Conservation (phyloP, 2,888 invertebrate species). For the Elysia crispata region DNA sequence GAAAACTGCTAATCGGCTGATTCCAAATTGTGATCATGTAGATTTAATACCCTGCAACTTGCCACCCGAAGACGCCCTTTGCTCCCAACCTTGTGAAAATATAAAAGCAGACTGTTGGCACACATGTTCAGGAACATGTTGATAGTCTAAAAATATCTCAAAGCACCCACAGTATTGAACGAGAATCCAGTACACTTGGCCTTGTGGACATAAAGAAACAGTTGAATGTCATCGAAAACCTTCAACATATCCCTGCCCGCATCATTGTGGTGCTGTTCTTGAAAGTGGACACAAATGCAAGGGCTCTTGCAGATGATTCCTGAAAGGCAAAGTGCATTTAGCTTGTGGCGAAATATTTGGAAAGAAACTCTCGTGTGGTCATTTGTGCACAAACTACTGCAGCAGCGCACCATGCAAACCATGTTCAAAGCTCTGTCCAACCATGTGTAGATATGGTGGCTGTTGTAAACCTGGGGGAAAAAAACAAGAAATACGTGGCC, state of each 20-base stretch:
- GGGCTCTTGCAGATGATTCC: slow-evolving; percentile 45
- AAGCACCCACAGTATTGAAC: slow-evolving; percentile 29
- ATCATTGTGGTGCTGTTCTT: slow-evolving; percentile 21
- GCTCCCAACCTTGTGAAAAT: slow-evolving; percentile 28
- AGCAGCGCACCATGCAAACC: slow-evolving; percentile 34
- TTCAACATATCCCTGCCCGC: slow-evolving; percentile 35
- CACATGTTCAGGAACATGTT: slow-evolving; percentile 45
- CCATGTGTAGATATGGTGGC: slow-evolving; percentile 26
- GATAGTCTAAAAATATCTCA: slow-evolving; percentile 42
- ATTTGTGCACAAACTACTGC: slow-evolving; percentile 35
- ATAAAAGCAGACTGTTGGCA: slow-evolving; percentile 62
- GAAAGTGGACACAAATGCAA: slow-evolving; percentile 46
- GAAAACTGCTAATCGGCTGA: background rate
- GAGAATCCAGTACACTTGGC: slow-evolving; percentile 17
- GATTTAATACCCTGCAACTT: slow-evolving; percentile 26
- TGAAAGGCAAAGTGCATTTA: slow-evolving; percentile 39
- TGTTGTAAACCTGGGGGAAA: slow-evolving; percentile 20
- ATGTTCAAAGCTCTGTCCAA: slow-evolving; percentile 23
- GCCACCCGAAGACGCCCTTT: slow-evolving; percentile 18
- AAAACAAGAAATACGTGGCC: slow-evolving; percentile 14
- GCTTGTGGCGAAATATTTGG: slow-evolving; percentile 37
- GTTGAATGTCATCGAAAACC: slow-evolving; percentile 37
- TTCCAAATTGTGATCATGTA: slow-evolving; percentile 40
- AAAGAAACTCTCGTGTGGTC: slow-evolving; percentile 40
- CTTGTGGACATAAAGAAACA: slow-evolving; percentile 25